phyloP scores from a whole-genome alignment of 1,140 invertebrate genomes.

The Myzus persicae region DNA sequence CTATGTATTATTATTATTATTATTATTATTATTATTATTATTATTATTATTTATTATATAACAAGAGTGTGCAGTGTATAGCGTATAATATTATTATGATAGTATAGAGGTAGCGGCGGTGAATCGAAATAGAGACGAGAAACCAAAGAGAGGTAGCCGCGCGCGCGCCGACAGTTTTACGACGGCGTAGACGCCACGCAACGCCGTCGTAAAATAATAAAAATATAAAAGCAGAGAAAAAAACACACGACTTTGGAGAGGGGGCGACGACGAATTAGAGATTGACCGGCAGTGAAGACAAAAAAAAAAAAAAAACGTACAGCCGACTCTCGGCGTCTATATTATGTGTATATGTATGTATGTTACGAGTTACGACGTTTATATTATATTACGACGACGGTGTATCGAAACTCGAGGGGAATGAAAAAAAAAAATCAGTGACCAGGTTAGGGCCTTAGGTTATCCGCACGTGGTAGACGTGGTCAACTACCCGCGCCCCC shows the following conservation, averaged over 20 bases:
- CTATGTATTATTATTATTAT: not conserved
- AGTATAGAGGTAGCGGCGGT: not conserved
- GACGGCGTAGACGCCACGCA: not conserved
- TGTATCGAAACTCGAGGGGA: not conserved
- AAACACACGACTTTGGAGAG: not conserved
- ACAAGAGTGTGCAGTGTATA: not conserved
- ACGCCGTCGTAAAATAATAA: slow-evolving; percentile 18
- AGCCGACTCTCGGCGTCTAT: not conserved
- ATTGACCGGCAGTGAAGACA: slow-evolving; percentile 16
- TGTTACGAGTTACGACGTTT: not conserved
- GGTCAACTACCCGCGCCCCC: not conserved
- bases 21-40: not conserved
- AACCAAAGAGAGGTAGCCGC: slow-evolving; percentile 44
- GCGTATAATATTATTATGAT: not conserved
- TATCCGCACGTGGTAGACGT: not conserved
- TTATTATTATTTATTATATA: not conserved
- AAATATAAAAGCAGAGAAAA: not conserved
- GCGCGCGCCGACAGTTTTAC: slow-evolving; percentile 39
- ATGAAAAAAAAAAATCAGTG: not conserved
- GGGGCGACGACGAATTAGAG: slow-evolving; percentile 12
- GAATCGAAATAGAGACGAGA: not conserved
- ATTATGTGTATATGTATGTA: not conserved
- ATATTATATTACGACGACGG: not conserved
- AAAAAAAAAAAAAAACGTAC: not conserved
- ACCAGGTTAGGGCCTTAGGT: not conserved